A percentile compares a stretch with the other conserved stretches of the same genome.
These are phyloP conservation scores for Drosophila arizonae DNA, from an alignment of 1,140 invertebrate genomes.

Conservation along the genomic window DNA sequence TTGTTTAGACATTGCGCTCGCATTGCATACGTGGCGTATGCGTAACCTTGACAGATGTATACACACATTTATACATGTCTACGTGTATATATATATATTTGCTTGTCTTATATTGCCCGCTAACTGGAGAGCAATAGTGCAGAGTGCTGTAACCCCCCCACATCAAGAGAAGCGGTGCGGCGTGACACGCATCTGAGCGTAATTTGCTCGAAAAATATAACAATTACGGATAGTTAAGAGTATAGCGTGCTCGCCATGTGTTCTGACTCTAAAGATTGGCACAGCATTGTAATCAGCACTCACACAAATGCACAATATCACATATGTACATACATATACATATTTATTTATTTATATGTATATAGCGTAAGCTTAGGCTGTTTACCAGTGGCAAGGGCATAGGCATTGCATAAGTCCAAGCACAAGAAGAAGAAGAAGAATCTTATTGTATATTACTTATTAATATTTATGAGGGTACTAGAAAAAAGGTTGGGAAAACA, in stretches of 20 bases:
- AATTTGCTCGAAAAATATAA: slow-evolving; percentile 69
- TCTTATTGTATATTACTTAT: neutral
- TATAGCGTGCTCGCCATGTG: slow-evolving; percentile 40
- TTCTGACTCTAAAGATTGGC: slow-evolving; percentile 22
- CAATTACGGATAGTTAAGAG: slow-evolving; percentile 72
- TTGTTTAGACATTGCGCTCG: slow-evolving; percentile 75
- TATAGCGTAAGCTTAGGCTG: neutral
- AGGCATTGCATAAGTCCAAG: slow-evolving; percentile 8
- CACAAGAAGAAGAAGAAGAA: slow-evolving; percentile 1
- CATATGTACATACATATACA: neutral
- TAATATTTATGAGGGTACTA: neutral
- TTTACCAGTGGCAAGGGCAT: slow-evolving; percentile 6
- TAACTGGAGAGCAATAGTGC: slow-evolving; percentile 45
- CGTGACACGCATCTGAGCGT: slow-evolving; percentile 58
- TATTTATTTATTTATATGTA: neutral
- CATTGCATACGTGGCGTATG: slow-evolving; percentile 73
- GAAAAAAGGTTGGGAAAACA: neutral
- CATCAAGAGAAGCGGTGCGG: neutral
- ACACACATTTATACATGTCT: slow-evolving; percentile 10
- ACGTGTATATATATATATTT: neutral
- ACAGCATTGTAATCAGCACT: slow-evolving; percentile 34
- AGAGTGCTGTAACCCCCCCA: slow-evolving; percentile 30
- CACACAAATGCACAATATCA: neutral
- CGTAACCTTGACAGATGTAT: slow-evolving; percentile 71
- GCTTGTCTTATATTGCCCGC: slow-evolving; percentile 52